phyloP scores from a whole-genome alignment of 2,888 invertebrate species.

The Monoplex corrugatus region DNA sequence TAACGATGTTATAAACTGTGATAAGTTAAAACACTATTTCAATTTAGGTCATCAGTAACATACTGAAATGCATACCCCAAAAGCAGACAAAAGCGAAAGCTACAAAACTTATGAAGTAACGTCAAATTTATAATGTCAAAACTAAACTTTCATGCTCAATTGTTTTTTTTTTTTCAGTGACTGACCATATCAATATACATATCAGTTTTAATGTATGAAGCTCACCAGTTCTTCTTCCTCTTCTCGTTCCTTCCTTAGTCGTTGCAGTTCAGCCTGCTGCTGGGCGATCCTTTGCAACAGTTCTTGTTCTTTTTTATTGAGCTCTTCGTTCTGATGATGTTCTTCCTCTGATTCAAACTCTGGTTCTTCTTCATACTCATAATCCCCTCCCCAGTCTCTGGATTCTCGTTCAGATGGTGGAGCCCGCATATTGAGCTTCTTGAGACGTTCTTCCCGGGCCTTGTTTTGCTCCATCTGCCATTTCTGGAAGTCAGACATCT shows the following conservation, averaged over 20 bases:
- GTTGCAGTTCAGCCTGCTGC: slow-evolving; percentile 69
- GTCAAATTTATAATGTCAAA: too few relatives aligned
- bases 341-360: slow-evolving; percentile 60
- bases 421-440: slow-evolving; percentile 48
- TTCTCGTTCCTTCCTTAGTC: slow-evolving; percentile 62
- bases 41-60: too few relatives aligned
- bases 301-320: slow-evolving; percentile 67
- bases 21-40: too few relatives aligned
- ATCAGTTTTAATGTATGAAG: too few relatives aligned
- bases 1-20: too few relatives aligned
- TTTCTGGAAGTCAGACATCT: slow-evolving; percentile 71
- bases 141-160: too few relatives aligned
- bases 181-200: too few relatives aligned
- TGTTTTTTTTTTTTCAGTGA: too few relatives aligned
- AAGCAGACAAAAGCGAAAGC: too few relatives aligned
- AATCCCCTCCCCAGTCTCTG: slow-evolving; percentile 48
- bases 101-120: too few relatives aligned
- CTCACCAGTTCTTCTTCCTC: slow-evolving; percentile 68
- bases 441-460: slow-evolving; percentile 65
- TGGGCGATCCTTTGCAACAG: slow-evolving; percentile 68
- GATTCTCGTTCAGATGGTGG: slow-evolving; percentile 26
- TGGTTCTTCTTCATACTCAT: slow-evolving; percentile 48
- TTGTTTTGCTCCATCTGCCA: slow-evolving; percentile 75
- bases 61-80: too few relatives aligned
- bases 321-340: slow-evolving; percentile 61